phyloP scores from a whole-genome alignment of 2,797 vertebrate genomes.

The Mormyrops boulengeri region DNA sequence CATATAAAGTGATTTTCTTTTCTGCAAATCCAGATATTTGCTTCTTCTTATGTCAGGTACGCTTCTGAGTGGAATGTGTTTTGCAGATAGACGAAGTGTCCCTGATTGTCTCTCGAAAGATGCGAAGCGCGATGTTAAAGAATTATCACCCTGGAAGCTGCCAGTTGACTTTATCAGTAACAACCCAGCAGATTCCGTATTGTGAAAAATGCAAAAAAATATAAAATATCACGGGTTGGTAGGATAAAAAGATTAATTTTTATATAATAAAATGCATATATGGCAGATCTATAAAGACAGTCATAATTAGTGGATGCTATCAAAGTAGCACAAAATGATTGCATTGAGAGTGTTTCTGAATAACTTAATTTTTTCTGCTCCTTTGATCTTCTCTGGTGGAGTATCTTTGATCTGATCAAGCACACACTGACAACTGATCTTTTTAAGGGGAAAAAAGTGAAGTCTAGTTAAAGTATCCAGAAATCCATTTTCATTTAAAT shows the following conservation, averaged over 20 bases:
- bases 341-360: constrained; percentile 21
- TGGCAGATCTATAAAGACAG: constrained; percentile 9
- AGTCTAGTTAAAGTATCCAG: background rate
- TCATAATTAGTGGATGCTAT: constrained; percentile 22
- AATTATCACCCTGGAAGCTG: background rate
- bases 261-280: constrained; percentile 15
- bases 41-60: background rate
- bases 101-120: background rate
- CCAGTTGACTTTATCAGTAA: background rate
- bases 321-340: constrained; percentile 12
- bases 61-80: background rate
- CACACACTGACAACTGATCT: background rate
- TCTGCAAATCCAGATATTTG: background rate
- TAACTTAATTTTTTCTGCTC: constrained; percentile 17
- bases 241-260: constrained; percentile 3
- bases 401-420: constrained; percentile 17
- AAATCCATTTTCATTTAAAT: constrained; percentile 8
- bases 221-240: background rate
- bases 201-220: background rate
- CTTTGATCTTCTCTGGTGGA: constrained; percentile 13
- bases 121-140: background rate
- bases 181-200: background rate
- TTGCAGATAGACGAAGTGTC: background rate
- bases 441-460: background rate
- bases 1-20: background rate